Base-by-base conservation (phyloP, 2,888 invertebrate genomes). In the Glyphotaelius pellucidus region DNA sequence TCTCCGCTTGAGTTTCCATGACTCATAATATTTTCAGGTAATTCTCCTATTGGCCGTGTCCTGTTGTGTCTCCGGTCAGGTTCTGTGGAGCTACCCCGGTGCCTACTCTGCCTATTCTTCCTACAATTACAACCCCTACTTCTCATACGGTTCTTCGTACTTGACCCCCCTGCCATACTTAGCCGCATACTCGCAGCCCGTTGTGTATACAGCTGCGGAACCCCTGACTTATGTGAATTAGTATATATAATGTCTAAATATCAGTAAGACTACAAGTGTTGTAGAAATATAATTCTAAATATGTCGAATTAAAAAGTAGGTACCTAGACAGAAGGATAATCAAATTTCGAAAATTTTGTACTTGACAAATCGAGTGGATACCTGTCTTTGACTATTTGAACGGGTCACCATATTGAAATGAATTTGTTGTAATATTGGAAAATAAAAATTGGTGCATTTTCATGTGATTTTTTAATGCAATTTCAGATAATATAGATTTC, bases 61-160 rank as follows among this genome's bases (percentile, higher is more conserved):
- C 15, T 88, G 88, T 25, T 87, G 38, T 31, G 89, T 81, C 14
- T 35, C 89, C 30, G 89, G 91, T 94, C 95, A 96, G 94, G 94
- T 94, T 92, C 94, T 95, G 0, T 94, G 95, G 3, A 94, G 94
- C 42, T 96, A 96, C 94, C 95, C 95, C 35, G 92, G 92, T 91
- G 91, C 95, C 1, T 96, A 96, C 94, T 94, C 95, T 25, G 95
- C 95, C 94, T 96, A 96, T 94, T 94, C 95, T 25, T 95, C 95
- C 94, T 92, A 91, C 47, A 90, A 47, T 83, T 86, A 30, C 85
- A 52, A n/a, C 67, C n/a, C 90, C 7, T 93, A 90, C 32, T 30
- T 90, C 32, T 14, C 81, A 11, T 86, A 86, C 85, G 31, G 67
- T 25, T n/a, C 90, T 12, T 93, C 87, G 32, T n/a, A 84, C 3